A percentile compares a stretch with the other conserved stretches of the same genome.
Evolutionary conservation across 2,113 vertebrate species (phyloP).

Genomic region (Ovis canadensis): DNA sequence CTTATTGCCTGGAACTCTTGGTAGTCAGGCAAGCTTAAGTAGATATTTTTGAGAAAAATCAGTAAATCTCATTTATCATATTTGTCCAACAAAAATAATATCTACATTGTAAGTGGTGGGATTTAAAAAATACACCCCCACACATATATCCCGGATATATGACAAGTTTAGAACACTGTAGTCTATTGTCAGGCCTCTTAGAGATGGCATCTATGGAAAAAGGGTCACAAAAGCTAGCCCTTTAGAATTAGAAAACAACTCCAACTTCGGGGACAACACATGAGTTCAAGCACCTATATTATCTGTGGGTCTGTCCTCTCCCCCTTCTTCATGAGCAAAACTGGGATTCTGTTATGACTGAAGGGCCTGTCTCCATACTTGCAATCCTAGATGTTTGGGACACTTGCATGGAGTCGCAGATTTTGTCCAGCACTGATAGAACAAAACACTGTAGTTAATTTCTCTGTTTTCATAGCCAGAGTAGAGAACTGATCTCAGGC

Average conservation of each 20-base stretch:
- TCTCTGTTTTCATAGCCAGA: not conserved
- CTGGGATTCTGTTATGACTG: not conserved
- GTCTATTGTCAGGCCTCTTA: not conserved
- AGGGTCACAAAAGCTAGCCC: not conserved
- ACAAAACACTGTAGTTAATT: not conserved
- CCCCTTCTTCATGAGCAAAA: not conserved
- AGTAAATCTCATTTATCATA: not conserved
- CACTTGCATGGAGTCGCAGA: not conserved
- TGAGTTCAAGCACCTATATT: not conserved
- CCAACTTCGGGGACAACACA: not conserved
- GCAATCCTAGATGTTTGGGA: not conserved
- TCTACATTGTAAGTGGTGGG: not conserved
- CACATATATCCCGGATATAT: not conserved
- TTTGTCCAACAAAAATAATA: conserved; percentile 17
- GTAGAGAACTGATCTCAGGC: not conserved
- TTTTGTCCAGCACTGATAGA: not conserved
- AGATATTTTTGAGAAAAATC: conserved; percentile 18
- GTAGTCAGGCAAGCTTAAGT: not conserved
- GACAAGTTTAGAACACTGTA: not conserved
- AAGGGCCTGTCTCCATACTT: not conserved
- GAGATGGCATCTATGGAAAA: not conserved
- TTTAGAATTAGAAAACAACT: not conserved
- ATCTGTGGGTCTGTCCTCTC: not conserved
- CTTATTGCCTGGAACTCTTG: not conserved
- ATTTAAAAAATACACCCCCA: not conserved